Conservation (phyloP, 2,113 vertebrate species). For the Pedionomus torquatus region DNA sequence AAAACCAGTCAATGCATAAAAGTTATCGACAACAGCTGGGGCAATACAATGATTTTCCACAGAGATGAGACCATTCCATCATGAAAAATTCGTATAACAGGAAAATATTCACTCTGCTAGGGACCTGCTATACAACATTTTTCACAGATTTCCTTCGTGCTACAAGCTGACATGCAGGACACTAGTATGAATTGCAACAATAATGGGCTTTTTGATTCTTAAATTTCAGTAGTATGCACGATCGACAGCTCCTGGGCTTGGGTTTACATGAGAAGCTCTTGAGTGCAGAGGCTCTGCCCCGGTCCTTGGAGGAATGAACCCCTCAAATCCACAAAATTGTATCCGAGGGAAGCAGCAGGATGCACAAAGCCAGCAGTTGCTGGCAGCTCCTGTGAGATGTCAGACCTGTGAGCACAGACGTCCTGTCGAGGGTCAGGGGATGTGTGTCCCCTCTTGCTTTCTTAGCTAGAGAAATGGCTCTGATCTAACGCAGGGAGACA, state of each 20-base stretch:
- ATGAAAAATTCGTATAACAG: constrained; percentile 9
- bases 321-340: background rate
- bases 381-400: background rate
- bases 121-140: background rate
- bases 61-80: constrained; percentile 23
- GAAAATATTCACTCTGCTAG: constrained; percentile 20
- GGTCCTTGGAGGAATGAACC: background rate
- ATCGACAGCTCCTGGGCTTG: background rate
- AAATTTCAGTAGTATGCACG: background rate
- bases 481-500: background rate
- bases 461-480: background rate
- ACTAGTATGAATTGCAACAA: background rate
- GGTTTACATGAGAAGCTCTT: background rate
- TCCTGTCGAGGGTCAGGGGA: background rate
- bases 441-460: background rate
- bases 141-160: background rate
- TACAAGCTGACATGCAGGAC: background rate
- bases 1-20: constrained; percentile 56
- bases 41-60: constrained; percentile 31
- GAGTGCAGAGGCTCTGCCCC: background rate
- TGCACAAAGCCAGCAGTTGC: background rate
- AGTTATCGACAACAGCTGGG: constrained; percentile 52
- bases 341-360: background rate
- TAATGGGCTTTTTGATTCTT: background rate
- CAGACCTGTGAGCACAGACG: background rate